Percentiles rank a stretch among this genome's conserved stretches.
These are phyloP conservation scores for Phengaris arion DNA, from an alignment of 2,888 invertebrate genomes.

Conservation along the genomic window DNA sequence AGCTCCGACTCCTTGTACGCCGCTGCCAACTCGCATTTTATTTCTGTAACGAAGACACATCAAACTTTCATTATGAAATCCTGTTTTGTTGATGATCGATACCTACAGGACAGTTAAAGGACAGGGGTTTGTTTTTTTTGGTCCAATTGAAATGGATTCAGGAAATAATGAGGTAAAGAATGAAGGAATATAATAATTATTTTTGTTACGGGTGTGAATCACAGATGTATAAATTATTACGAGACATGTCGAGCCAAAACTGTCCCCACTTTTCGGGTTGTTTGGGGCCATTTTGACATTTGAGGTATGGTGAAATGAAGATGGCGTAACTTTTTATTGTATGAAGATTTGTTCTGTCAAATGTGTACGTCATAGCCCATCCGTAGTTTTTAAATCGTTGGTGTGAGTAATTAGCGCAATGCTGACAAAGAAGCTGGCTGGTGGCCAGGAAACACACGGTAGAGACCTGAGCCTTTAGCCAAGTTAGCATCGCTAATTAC, in stretches of 20 bases:
- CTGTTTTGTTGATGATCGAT: not conserved
- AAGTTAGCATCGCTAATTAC: too few species aligned
- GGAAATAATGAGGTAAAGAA: not conserved
- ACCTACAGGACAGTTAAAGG: too few species aligned
- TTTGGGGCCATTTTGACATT: too few species aligned
- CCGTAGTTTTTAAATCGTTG: not conserved
- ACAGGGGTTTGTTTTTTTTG: not conserved
- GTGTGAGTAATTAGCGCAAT: conserved; percentile 1
- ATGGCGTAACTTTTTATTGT: too few species aligned
- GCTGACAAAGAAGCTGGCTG: conserved; percentile 20
- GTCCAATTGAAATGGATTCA: not conserved
- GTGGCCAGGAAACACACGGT: not conserved
- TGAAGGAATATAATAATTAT: not conserved
- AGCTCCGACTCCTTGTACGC: conserved; percentile 84
- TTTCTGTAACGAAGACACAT: conserved; percentile 59
- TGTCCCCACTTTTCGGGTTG: too few species aligned
- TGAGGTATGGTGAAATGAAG: too few species aligned
- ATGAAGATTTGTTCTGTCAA: too few species aligned
- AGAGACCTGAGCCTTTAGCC: not conserved
- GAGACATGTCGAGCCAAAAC: too few species aligned
- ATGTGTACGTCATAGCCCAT: too few species aligned
- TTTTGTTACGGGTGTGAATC: not conserved
- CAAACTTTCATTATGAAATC: not conserved
- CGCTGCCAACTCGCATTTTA: conserved; percentile 82
- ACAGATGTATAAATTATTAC: too few species aligned